Conservation (phyloP, 2,888 invertebrate genomes). For the Drosophila mercatorum region DNA sequence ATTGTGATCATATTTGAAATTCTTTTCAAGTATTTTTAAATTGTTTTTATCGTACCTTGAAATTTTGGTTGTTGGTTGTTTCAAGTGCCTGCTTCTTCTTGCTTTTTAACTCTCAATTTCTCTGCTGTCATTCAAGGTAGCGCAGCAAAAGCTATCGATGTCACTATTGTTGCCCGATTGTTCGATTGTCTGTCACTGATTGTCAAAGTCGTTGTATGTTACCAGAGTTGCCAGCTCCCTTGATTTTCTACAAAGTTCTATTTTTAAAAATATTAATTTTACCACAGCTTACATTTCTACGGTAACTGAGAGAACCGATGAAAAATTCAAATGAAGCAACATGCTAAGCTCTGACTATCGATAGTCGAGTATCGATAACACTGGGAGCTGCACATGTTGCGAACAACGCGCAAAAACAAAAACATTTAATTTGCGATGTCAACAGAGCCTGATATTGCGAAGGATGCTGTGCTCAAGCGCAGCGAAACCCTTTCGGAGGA, state of each 20-base stretch:
- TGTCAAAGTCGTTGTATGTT: conserved; percentile 6
- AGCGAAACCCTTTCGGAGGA: conserved; percentile 88
- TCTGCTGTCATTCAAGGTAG: conserved; percentile 43
- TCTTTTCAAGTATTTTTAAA: conserved; percentile 15
- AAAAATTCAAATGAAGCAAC: not conserved
- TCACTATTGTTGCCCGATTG: not conserved
- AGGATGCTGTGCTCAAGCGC: conserved; percentile 89
- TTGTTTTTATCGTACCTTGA: conserved; percentile 44
- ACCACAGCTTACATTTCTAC: not conserved
- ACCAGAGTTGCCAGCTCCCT: not conserved
- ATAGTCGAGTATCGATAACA: conserved; percentile 1
- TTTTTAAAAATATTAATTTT: not conserved
- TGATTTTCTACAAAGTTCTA: not conserved
- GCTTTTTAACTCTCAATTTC: conserved; percentile 38
- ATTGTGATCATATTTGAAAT: conserved; percentile 14
- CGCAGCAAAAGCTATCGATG: conserved; percentile 16
- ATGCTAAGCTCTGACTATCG: conserved; percentile 3
- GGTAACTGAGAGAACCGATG: not conserved
- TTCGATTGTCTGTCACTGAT: not conserved
- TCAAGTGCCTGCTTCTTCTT: conserved; percentile 51
- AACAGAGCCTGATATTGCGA: conserved; percentile 86
- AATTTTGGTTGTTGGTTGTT: conserved; percentile 50
- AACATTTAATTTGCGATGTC: conserved; percentile 63
- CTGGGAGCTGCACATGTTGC: conserved; percentile 28
- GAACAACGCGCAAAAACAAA: conserved; percentile 28